Base-by-base conservation (phyloP, 2,113 vertebrate species). In the Mus pahari region DNA sequence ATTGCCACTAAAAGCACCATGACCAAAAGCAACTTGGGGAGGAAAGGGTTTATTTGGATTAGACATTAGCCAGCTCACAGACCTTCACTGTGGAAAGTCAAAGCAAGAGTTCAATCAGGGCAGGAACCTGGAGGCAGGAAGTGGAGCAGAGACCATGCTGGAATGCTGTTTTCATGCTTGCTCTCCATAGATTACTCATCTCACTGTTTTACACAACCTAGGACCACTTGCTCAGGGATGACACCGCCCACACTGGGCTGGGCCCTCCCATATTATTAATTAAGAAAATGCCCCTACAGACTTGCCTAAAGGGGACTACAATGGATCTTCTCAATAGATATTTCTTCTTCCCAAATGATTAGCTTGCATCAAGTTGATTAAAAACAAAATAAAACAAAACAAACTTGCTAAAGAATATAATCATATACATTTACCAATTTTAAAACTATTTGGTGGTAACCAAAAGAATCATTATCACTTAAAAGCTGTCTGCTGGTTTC, bases 361-460 rank as follows among this genome's bases (percentile, higher is more conserved):
- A 82, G n/a, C 79, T 42, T 58, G 55, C 39, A n/a, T 58, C 79
- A 82, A 60, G 22, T 82, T 60, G 53, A 60, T 22, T 12, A 36
- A 31, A 60, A 45, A 75, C 4, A 14, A 22, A 71, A 7, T 1
- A 66, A 71, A 20, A 24, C 26, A 10, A 11, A 64, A n/a, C n/a
- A n/a, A n/a, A n/a, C n/a, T n/a, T n/a, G n/a, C 64, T 68, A 33
- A 68, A 10, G 0, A 12, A 7, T 26, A 8, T 36, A 42, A 45
- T 60, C 55, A 45, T 73, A 84, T 55, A 70, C 53, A 73, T 90
- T 86, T 75, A 42, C 64, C n/a, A 89, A 86, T 91, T 94, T 89
- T n/a, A 95, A 91, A 89, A 84, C 33, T 60, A 13, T 70, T 73
- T 68, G 7, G 55, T 20, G 42, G 12, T 26, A 39, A 75, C 28